Base-by-base conservation (phyloP, 1,140 invertebrate species). In the Microplitis mediator region DNA sequence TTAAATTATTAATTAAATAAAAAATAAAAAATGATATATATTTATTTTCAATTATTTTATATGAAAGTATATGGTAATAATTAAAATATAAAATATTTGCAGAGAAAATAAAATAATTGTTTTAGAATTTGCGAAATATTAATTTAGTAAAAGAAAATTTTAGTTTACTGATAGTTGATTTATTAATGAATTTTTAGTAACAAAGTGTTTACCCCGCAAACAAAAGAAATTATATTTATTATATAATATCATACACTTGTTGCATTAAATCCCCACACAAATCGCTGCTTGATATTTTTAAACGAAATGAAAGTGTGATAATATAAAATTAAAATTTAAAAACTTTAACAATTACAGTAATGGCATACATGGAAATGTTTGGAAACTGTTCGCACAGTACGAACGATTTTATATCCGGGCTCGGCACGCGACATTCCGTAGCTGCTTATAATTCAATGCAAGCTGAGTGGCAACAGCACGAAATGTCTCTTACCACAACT, bases 321-420 rank as follows among this genome's bases (percentile, higher is more conserved):
- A 4, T 5, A 45, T 14, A 4, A 58, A 58, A 23, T 23, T 58
- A 9, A 45, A 51, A n/a, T 39, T 6, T 39, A 66, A 54, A 74
- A 70, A 65, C 45, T 23, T 69, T 70, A 36, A 64, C 36, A 70
- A 67, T 90, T 90, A 71, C 90, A 97, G 95, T 98, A 77, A 95
- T 96, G 92, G 95, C 95, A 58, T 98, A 98, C 87, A 97, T 98
- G 95, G 94, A 97, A 86, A 95, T 97, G 91, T 95, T 97, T 82
- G 94, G 95, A 1, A 94, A 95, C 82, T 96, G 95, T 86, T 93
- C 93, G 69, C 93, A 95, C 77, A 92, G 92, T 34, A 89, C 89
- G 68, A 90, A 89, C 74, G 93, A 95, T 77, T 92, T 94, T 84
- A 91, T 94, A 78, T 84, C 84, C 51, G 83, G 83, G 62, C 79